phyloP scores from a whole-genome alignment of 1,140 invertebrate species.

The Magallana gigas region DNA sequence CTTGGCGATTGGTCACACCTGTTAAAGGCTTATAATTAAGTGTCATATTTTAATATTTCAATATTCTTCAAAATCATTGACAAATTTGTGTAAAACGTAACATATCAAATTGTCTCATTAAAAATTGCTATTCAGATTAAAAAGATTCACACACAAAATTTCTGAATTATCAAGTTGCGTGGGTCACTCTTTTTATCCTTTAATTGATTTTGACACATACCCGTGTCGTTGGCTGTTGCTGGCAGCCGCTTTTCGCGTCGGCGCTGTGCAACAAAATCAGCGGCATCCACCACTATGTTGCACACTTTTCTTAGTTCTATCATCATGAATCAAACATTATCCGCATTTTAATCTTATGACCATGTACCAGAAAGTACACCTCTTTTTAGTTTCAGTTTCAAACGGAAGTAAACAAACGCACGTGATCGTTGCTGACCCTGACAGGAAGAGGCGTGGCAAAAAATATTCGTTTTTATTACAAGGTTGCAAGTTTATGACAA shows the following conservation, averaged over 20 bases:
- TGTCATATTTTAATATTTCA: too few relatives aligned
- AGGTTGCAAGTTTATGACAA: too few relatives aligned
- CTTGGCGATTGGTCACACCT: too few relatives aligned
- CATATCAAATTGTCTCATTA: too few relatives aligned
- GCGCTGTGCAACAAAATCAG: conserved; percentile 52
- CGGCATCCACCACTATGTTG: conserved; percentile 46
- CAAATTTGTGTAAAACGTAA: too few relatives aligned
- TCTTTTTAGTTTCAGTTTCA: neutral
- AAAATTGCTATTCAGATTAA: too few relatives aligned
- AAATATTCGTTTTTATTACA: neutral
- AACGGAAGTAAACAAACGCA: conserved; percentile 36
- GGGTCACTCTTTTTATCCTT: neutral
- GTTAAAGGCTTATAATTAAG: too few relatives aligned
- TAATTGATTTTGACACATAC: neutral
- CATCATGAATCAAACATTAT: conserved; percentile 44
- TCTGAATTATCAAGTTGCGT: too few relatives aligned
- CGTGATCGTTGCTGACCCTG: neutral
- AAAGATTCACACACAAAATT: too few relatives aligned
- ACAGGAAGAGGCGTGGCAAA: conserved; percentile 6
- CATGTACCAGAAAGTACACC: neutral
- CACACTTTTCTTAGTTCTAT: conserved; percentile 61
- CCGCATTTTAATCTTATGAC: neutral
- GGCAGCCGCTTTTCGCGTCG: conserved; percentile 49
- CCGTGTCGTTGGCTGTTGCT: conserved; percentile 36
- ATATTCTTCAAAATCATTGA: too few relatives aligned